Evolutionary conservation across 1,140 invertebrate species (phyloP), one percentile per base, ranked within the genome.

Genomic region (Drosophila mojavensis): DNA sequence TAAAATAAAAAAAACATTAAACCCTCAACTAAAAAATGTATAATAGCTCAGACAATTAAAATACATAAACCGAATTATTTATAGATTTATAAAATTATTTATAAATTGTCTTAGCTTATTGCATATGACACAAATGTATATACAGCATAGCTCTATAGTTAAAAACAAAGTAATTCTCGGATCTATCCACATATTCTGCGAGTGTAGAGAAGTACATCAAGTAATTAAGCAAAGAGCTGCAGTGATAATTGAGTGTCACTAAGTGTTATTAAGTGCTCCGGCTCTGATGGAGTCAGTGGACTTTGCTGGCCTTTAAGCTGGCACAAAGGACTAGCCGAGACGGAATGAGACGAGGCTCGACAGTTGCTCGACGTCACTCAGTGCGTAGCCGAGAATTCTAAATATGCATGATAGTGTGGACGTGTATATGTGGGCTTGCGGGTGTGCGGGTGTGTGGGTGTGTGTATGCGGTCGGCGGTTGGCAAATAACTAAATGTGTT

Each of bases 401-500:
- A 41, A 66, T 67, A 51, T 65, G 54, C 13, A 33, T 33, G 33
- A 33, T 33, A 26, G 58, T 66, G 48, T 60, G 47, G 3, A 20
- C 17, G 17, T 62, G 60, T 53, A 36, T 76, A 64, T 60, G 17
- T 17, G 17, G 17, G 0, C 17, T 17, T 17, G 17, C 17, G 64
- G 65, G 64, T 70, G 41, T 53, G 9, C 53, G 66, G 68, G 62
- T 69, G 63, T 33, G 72, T 43, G 33, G 59, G 20, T 51, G 62
- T 55, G 66, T 79, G 65, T 48, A 56, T 63, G 62, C 55, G 83
- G 67, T 85, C 70, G 67, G 69, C 81, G 59, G 78, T 79, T 69
- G 56, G 85, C 81, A 90, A 89, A 89, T 81, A 89, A 84, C 84
- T 89, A 89, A 89, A 89, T 89, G 84, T 89, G 84, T 89, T 89